Base-by-base conservation (phyloP, 2,113 vertebrate genomes). In the Corythoichthys haematopterus region DNA sequence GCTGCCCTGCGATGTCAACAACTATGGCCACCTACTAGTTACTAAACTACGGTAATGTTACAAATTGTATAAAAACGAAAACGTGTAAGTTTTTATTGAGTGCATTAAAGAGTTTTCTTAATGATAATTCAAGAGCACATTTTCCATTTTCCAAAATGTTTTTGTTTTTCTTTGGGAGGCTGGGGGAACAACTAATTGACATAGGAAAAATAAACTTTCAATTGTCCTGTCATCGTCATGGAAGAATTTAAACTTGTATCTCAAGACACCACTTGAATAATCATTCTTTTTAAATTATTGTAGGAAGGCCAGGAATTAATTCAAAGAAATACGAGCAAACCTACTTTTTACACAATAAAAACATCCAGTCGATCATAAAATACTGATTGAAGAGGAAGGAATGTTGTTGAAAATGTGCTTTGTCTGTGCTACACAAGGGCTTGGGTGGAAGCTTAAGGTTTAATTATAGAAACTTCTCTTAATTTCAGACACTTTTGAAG, bases 311-410 rank as follows among this genome's bases (percentile, higher is more conserved):
- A 3, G 33, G 13, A 57, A 33, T 33, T 36, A 36, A 36, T 36
- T 13, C 4, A 15, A 57, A 14, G 2, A 12, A 57, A 12, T 36
- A 57, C 2, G 13, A 36, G 52, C 10, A 33, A 55, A 33, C 9
- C 4, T 33, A 2, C 33, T 55, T 53, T 33, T 55, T 36, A 57
- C 55, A 14, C 13, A 36, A 57, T 36, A 43, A 43, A 36, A 57
- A 36, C 33, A 55, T 55, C 28, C 28, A 2, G 33, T 57, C 14
- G 33, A 55, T 55, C 55, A 52, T 61, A 60, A 66, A 75, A 65
- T 69, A 67, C 9, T 7, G 40, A 43, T 51, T 12, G 10, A 60
- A 7, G 37, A 40, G 37, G 38, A 60, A 40, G 16, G 36, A 43
- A 45, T 61, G 59, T 61, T 61, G 6, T 61, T 6, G 38, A 28